Percentiles rank a stretch among this genome's conserved stretches.
Conservation (phyloP, 2,113 vertebrate species). For the Labeo rohita region DNA sequence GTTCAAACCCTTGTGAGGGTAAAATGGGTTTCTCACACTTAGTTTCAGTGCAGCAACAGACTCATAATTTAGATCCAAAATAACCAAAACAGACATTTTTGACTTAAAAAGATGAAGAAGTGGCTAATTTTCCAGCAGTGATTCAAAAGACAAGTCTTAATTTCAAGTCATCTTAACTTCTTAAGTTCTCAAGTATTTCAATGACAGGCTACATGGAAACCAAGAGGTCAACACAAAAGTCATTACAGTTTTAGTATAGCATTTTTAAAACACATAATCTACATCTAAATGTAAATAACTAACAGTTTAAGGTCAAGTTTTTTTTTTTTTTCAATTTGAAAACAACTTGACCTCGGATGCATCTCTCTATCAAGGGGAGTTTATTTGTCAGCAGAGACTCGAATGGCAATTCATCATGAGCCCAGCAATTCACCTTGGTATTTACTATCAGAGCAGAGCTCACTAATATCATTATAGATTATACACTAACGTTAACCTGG, state of each 20-base stretch:
- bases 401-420: conserved; percentile 63
- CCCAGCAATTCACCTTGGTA: conserved; percentile 62
- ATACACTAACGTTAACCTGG: conserved; percentile 79
- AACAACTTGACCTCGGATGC: conserved; percentile 64
- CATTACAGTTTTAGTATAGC: not conserved
- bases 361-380: conserved; percentile 57
- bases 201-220: not conserved
- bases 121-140: not conserved
- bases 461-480: conserved; percentile 77
- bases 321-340: conserved; percentile 38
- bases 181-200: not conserved
- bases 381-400: conserved; percentile 64
- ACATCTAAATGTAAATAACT: conserved; percentile 44
- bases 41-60: not conserved
- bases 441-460: conserved; percentile 69
- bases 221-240: not conserved
- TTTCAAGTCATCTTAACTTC: not conserved
- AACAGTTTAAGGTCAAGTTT: conserved; percentile 53
- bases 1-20: not conserved
- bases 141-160: not conserved
- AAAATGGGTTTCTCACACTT: not conserved
- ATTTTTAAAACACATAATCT: too few species aligned
- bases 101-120: not conserved
- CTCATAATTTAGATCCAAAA: not conserved
- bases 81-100: not conserved